phyloP scores from a whole-genome alignment of 2,888 invertebrate genomes.

The Ctenicera cuprea region DNA sequence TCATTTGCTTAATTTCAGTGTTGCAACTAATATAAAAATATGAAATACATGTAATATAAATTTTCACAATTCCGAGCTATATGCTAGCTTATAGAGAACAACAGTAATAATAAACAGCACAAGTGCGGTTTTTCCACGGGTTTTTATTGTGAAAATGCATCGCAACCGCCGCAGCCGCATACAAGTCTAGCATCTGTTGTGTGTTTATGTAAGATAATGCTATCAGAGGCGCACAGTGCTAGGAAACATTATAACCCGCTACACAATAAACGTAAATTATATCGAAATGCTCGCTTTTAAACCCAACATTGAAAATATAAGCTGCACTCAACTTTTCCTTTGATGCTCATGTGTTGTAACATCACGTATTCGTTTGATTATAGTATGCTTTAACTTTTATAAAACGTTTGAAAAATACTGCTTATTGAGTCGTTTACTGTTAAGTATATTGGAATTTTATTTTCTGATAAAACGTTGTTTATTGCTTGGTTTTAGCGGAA shows the following conservation, averaged over 20 bases:
- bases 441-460: too few relatives aligned
- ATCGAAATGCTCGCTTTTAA: conserved; percentile 6
- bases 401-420: neutral
- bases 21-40: too few relatives aligned
- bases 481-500: too few relatives aligned
- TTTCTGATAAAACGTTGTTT: too few relatives aligned
- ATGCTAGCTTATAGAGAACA: too few relatives aligned
- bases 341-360: neutral
- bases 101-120: neutral
- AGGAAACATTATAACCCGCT: conserved; percentile 3
- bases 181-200: conserved; percentile 19
- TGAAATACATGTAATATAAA: too few relatives aligned
- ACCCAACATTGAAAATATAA: conserved; percentile 2
- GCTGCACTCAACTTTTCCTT: neutral
- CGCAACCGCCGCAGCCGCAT: conserved; percentile 1
- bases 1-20: too few relatives aligned
- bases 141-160: conserved; percentile 27
- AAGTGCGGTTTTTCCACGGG: neutral
- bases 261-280: conserved; percentile 30
- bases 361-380: conserved; percentile 16
- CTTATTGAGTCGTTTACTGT: neutral
- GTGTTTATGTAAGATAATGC: conserved; percentile 31
- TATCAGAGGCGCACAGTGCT: conserved; percentile 19
- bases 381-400: neutral
- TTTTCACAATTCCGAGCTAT: too few relatives aligned